Base-by-base conservation (phyloP, 2,797 vertebrate species). In the Siniperca obscura region DNA sequence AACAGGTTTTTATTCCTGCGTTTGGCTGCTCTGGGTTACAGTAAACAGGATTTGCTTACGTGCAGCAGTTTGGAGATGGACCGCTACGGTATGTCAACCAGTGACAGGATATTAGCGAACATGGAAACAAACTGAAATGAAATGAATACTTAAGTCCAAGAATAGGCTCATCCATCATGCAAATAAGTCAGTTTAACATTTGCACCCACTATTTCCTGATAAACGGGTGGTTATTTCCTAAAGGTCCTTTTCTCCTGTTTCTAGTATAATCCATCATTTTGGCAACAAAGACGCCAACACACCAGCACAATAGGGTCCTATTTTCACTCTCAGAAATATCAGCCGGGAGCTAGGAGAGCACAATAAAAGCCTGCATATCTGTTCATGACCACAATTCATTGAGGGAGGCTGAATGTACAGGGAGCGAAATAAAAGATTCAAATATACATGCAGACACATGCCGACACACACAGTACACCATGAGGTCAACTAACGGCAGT, bases 251-350 rank as follows among this genome's bases (percentile, higher is more conserved):
- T 71, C 76, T 79, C 44, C 62, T n/a, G 42, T 84, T 89, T 81
- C 83, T 76, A 76, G 70, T n/a, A 78, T 78, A 89, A 92, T 93
- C 86, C 81, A 93, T 93, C 91, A 90, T 84, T 78, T 70, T 85
- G 79, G 79, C 73, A 85, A 90, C 87, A 92, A 86, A 90, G 81
- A 84, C 62, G 12, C 40, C 64, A 59, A 75, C 22, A 22, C 77
- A 21, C 16, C 10, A 12, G 48, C 69, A 87, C 74, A 86, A 86
- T 69, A 5, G 68, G 30, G 13, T 87, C 87, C 53, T 64, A 78
- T 89, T 89, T 85, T 48, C 82, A 74, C 82, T 70, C 64, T 7
- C 69, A 38, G 67, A 85, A 86, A 89, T 78, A 86, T 87, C 76
- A 83, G 69, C 48, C 2, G 2, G n/a, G 36, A 79, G 81, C 53